Evolutionary conservation across 2,113 vertebrate genomes (phyloP).

Genomic region (Neodontobutis hainanensis): DNA sequence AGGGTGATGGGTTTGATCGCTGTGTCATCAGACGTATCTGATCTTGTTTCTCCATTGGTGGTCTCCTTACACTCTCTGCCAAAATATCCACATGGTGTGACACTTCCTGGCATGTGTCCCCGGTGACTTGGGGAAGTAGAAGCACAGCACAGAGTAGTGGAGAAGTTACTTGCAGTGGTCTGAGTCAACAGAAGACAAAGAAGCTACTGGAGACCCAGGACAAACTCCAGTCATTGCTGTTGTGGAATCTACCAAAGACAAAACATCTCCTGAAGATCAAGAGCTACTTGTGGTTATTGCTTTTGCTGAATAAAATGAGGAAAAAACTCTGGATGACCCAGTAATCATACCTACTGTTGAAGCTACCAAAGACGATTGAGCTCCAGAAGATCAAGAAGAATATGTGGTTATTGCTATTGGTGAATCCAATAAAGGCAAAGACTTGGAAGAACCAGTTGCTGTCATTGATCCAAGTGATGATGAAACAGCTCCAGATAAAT

Average conservation of each 20-base stretch:
- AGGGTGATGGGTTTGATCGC: neutral
- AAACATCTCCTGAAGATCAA: too few relatives aligned
- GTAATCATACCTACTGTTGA: neutral
- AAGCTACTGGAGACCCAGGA: too few relatives aligned
- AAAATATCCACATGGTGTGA: conserved; percentile 19
- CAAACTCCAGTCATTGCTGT: too few relatives aligned
- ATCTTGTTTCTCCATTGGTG: conserved; percentile 1
- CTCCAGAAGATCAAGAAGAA: too few relatives aligned
- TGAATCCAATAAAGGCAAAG: too few relatives aligned
- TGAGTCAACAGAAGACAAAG: neutral
- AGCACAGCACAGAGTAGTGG: neutral
- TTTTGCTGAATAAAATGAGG: too few relatives aligned
- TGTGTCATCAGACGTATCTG: conserved; percentile 3
- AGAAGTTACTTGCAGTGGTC: neutral
- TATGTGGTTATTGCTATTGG: too few relatives aligned
- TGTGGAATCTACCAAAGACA: too few relatives aligned
- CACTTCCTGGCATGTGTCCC: conserved; percentile 27
- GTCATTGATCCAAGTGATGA: neutral
- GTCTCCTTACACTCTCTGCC: neutral
- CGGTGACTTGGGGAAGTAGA: conserved; percentile 10
- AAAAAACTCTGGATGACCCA: too few relatives aligned
- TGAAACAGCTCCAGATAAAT: neutral
- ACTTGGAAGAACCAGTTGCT: neutral
- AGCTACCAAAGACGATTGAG: neutral
- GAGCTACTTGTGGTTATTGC: too few relatives aligned